Conservation (phyloP, 2,113 vertebrate species). For the Motacilla tschutschensis region DNA sequence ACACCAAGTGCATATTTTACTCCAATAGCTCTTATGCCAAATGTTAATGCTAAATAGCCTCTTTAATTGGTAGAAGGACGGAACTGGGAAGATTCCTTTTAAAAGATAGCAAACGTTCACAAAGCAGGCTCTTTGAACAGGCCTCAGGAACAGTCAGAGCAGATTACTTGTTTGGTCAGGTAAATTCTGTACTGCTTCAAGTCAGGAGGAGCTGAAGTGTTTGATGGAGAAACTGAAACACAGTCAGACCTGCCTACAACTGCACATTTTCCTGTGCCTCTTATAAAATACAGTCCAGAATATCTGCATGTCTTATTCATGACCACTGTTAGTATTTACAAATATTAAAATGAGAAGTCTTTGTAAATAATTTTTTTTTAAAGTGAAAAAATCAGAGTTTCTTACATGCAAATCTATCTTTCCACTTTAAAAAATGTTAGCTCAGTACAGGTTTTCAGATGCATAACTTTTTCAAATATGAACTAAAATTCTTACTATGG, state of each 20-base stretch:
- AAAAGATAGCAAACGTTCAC: not conserved
- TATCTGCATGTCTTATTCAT: not conserved
- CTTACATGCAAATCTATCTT: not conserved
- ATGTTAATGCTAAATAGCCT: not conserved
- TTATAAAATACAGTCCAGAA: not conserved
- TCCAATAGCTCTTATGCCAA: not conserved
- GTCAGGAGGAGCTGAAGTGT: not conserved
- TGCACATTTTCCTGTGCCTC: not conserved
- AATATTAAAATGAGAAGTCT: not conserved
- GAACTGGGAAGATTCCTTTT: not conserved
- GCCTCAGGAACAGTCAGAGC: not conserved
- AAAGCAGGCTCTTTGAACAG: not conserved
- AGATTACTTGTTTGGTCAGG: not conserved
- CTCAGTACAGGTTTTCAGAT: not conserved
- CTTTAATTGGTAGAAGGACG: not conserved
- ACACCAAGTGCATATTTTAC: not conserved
- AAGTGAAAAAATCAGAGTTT: accelerated
- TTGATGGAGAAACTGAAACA: not conserved
- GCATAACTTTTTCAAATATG: not conserved
- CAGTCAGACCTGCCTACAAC: not conserved
- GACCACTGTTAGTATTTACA: not conserved
- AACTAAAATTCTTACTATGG: not conserved
- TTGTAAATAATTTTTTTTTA: not conserved
- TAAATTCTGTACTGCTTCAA: not conserved
- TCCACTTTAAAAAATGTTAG: not conserved